Conservation (phyloP, 2,888 invertebrate species). For the Acronicta psi region DNA sequence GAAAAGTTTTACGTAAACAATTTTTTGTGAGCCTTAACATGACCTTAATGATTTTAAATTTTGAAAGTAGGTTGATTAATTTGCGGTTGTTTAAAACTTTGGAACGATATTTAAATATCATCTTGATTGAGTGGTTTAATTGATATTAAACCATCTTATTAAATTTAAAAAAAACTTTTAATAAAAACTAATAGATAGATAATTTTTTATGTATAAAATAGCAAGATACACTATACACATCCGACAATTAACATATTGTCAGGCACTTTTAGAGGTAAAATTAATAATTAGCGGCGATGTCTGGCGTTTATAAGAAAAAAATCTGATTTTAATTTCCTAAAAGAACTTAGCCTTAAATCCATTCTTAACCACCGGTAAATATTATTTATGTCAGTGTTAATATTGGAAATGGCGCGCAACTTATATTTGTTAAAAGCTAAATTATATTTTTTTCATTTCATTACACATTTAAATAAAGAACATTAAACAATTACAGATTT, state of each 20-base stretch:
- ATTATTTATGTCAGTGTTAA: constrained; percentile 41
- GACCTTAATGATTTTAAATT: constrained; percentile 30
- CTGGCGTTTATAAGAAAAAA: no score
- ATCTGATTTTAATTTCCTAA: constrained; percentile 6
- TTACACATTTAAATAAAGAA: no score
- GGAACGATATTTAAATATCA: background rate
- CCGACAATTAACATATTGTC: no score
- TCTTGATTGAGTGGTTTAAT: no score
- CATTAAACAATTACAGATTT: no score
- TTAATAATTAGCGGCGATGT: no score
- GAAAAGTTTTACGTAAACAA: constrained; percentile 11
- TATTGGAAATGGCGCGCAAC: constrained; percentile 32
- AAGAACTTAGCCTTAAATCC: constrained; percentile 32
- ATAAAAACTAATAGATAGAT: no score
- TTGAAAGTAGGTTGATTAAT: constrained; percentile 29
- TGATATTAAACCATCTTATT: no score
- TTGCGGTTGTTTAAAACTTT: background rate
- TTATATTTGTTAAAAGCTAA: constrained; percentile 27
- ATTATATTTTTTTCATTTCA: background rate
- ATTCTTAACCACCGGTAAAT: constrained; percentile 41
- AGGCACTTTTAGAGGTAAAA: no score
- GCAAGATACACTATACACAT: no score
- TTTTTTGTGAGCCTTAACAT: constrained; percentile 23
- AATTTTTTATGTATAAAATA: no score
- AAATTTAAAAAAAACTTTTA: no score